These are phyloP conservation scores for Drosophila mulleri DNA, from an alignment of 2,888 invertebrate genomes.

Conservation along the genomic window DNA sequence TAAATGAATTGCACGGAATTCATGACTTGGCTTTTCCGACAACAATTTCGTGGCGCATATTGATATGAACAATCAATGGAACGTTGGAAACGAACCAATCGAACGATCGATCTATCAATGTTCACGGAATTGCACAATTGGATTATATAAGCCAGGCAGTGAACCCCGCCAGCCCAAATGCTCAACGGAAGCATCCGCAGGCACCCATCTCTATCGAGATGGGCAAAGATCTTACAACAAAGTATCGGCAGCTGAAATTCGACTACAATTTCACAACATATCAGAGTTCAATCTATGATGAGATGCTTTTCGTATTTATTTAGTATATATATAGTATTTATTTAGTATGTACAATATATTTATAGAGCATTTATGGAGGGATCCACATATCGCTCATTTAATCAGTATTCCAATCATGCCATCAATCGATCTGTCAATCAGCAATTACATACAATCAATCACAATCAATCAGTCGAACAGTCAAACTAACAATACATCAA, in stretches of 20 bases:
- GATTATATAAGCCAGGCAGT: constrained; percentile 62
- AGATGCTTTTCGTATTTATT: background rate
- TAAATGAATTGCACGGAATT: constrained; percentile 69
- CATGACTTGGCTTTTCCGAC: constrained; percentile 25
- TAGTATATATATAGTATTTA: background rate
- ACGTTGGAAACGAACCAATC: constrained; percentile 24
- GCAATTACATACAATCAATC: background rate
- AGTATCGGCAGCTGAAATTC: background rate
- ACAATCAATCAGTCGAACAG: background rate
- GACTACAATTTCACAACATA: background rate
- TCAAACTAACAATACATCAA: background rate
- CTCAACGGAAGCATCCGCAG: constrained; percentile 42
- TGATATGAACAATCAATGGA: constrained; percentile 37
- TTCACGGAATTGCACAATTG: constrained; percentile 73
- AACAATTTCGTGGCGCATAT: constrained; percentile 29
- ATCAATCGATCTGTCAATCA: background rate
- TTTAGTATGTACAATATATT: background rate
- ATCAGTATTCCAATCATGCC: no score
- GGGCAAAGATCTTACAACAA: background rate
- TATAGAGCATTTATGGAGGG: no score
- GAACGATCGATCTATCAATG: constrained; percentile 54
- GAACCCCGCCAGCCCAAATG: constrained; percentile 26
- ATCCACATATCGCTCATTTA: no score
- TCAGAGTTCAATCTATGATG: background rate
- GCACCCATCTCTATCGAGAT: constrained; percentile 2